A percentile compares a stretch with the other conserved stretches of the same genome.
Evolutionary conservation across 2,113 vertebrate genomes (phyloP).

Genomic region (Chaenogobius annularis): DNA sequence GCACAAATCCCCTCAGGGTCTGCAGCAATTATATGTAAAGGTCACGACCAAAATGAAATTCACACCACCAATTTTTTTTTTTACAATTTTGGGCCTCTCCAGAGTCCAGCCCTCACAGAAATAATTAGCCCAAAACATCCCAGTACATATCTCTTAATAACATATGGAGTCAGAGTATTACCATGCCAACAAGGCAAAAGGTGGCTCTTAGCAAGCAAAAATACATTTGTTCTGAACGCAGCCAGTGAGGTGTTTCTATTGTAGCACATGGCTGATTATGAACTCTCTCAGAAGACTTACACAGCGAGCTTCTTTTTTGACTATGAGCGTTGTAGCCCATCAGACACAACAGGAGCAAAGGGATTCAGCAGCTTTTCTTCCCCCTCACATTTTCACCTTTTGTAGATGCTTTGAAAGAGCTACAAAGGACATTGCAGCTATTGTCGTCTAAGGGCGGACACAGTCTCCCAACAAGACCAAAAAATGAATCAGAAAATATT

Average conservation of each 20-base stretch:
- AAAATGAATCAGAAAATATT: no score
- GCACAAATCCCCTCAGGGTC: neutral
- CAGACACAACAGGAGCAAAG: neutral
- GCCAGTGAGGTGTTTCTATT: constrained; percentile 8
- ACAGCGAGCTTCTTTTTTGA: neutral
- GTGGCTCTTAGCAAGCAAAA: constrained; percentile 15
- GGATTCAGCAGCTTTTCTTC: constrained; percentile 11
- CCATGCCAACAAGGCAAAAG: constrained; percentile 56
- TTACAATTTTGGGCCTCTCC: constrained; percentile 35
- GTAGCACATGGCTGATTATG: constrained; percentile 6
- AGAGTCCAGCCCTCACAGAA: constrained; percentile 32
- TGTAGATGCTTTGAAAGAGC: constrained; percentile 10
- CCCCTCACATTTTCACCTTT: neutral
- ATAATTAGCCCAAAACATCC: constrained; percentile 35
- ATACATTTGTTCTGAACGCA: constrained; percentile 13
- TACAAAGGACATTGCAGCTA: neutral
- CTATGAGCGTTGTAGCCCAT: neutral
- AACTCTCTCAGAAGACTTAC: neutral
- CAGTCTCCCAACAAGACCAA: neutral
- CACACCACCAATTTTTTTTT: neutral
- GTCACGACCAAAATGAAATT: neutral
- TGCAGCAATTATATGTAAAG: neutral
- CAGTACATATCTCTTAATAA: constrained; percentile 28
- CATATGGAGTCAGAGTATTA: constrained; percentile 36
- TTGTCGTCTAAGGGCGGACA: neutral